Percentiles rank a stretch among this genome's conserved stretches.
Evolutionary conservation across 2,797 vertebrate genomes (phyloP).

Genomic region (Glyptemys insculpta): DNA sequence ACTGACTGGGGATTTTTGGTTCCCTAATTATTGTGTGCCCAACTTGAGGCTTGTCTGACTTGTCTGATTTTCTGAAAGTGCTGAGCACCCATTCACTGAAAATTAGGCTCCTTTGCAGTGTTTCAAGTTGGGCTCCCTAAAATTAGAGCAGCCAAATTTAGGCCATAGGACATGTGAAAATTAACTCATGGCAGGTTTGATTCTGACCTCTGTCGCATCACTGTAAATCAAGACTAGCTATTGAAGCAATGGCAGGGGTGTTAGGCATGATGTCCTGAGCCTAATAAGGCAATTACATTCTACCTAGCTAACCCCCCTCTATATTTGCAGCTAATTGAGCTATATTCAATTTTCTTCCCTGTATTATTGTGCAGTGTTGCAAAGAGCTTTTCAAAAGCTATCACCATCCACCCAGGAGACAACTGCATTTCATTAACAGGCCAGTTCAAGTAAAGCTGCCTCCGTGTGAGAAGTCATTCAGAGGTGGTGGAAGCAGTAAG

Average conservation of each 20-base stretch:
- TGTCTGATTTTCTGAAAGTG: neutral
- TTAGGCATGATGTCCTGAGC: neutral
- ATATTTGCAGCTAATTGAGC: neutral
- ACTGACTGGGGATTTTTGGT: neutral
- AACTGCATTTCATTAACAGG: neutral
- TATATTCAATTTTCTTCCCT: neutral
- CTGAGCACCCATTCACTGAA: neutral
- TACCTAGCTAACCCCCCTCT: neutral
- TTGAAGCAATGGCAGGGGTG: neutral
- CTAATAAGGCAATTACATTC: neutral
- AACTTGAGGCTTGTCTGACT: neutral
- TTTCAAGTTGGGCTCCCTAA: neutral
- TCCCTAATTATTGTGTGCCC: neutral
- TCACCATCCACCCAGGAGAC: neutral
- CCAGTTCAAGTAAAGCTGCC: neutral
- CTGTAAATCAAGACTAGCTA: neutral
- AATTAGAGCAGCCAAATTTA: neutral
- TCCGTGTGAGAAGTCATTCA: neutral
- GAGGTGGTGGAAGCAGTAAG: neutral
- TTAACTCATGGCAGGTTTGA: neutral
- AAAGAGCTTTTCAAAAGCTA: neutral
- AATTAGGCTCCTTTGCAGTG: neutral
- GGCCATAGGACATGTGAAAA: fast-evolving
- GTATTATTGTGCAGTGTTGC: neutral
- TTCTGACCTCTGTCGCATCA: neutral